Evolutionary conservation across 2,797 vertebrate genomes (phyloP).

Genomic region (Tauraco hartlaubi): DNA sequence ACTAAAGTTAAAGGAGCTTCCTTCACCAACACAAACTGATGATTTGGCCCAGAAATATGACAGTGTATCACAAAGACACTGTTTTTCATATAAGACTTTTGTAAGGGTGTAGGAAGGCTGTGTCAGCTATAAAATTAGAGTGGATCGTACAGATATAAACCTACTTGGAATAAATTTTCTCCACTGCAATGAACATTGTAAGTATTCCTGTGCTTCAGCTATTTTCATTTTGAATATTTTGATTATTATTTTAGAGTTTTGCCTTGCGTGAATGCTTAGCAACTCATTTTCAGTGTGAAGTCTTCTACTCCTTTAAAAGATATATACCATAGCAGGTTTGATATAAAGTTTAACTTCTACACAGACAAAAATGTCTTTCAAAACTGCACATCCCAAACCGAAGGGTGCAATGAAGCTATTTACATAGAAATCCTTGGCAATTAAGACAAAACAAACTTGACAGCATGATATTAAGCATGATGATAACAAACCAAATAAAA

Average conservation of each 20-base stretch:
- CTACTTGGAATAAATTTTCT: not conserved
- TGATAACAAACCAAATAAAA: constrained; percentile 8
- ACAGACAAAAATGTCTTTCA: not conserved
- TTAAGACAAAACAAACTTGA: not conserved
- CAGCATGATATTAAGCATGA: not conserved
- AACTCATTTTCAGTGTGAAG: not conserved
- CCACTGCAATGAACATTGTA: not conserved
- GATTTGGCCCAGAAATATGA: not conserved
- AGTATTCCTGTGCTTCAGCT: not conserved
- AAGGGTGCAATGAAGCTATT: not conserved
- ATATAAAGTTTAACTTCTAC: not conserved
- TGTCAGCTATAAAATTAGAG: not conserved
- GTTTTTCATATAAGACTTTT: not conserved
- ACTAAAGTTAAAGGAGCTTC: not conserved
- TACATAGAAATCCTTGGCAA: not conserved
- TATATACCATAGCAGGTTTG: not conserved
- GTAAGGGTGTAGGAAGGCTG: not conserved
- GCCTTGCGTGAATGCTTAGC: not conserved
- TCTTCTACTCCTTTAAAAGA: not conserved
- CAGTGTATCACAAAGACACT: not conserved
- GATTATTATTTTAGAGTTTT: not conserved
- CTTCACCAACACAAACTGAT: not conserved
- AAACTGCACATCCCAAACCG: not conserved
- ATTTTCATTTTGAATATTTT: not conserved
- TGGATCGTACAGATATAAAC: not conserved